These are phyloP conservation scores for Tethea ocularis DNA, from an alignment of 2,888 invertebrate genomes.

Conservation along the genomic window DNA sequence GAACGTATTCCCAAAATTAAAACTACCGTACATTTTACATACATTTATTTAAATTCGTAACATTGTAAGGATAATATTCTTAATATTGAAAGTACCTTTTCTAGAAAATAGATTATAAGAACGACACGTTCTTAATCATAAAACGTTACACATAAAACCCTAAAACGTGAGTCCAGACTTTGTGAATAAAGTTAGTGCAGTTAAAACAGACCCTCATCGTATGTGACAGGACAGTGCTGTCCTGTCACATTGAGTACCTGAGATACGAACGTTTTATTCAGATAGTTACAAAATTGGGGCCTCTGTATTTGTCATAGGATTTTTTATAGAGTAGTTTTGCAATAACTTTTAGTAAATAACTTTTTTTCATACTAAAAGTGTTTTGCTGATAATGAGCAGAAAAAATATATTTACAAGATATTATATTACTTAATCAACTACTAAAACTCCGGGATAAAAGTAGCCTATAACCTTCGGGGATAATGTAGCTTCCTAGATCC, in stretches of 20 bases:
- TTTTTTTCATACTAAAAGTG: too few relatives aligned
- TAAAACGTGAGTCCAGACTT: neutral
- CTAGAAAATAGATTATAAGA: neutral
- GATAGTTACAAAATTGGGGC: neutral
- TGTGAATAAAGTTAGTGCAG: neutral
- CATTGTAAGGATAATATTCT: too few relatives aligned
- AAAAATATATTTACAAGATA: too few relatives aligned
- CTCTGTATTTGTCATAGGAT: neutral
- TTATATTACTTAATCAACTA: too few relatives aligned
- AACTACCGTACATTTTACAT: too few relatives aligned
- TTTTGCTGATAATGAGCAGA: too few relatives aligned
- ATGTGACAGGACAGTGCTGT: neutral
- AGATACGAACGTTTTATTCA: conserved; percentile 2
- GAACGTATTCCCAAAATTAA: too few relatives aligned
- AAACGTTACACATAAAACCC: neutral
- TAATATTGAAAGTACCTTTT: neutral
- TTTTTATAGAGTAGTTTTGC: neutral
- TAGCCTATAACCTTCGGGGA: too few relatives aligned
- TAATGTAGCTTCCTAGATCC: too few relatives aligned
- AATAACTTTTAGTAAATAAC: too few relatives aligned
- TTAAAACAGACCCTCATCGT: neutral
- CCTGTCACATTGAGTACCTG: conserved; percentile 1
- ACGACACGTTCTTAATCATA: neutral
- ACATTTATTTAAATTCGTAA: too few relatives aligned
- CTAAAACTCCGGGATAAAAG: too few relatives aligned